Evolutionary conservation across 1,140 invertebrate species (phyloP), one percentile per base, ranked within the genome.

Genomic region (Camponotus vicinus): DNA sequence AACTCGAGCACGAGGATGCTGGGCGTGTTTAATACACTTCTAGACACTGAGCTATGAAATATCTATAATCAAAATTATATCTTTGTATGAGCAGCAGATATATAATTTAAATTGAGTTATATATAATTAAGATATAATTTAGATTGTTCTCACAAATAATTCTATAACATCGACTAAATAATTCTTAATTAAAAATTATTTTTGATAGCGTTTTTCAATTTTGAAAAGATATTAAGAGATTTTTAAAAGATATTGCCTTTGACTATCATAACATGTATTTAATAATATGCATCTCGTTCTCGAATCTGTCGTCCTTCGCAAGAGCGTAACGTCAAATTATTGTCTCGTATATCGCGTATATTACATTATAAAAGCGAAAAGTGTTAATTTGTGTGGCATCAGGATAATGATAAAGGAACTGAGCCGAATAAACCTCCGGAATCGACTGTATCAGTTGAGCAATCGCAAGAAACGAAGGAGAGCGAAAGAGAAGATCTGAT

Each of bases 401-500:
- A 94, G 92, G 93, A 93, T 78, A 92, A 93, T 77, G 92, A 94
- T 67, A 83, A 89, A 64, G 71, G 85, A 61, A 9, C 49, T 1
- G 90, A 89, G 83, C 61, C 37, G 40, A 87, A 89, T 79, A 91
- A 93, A 77, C 90, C 92, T 64, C 86, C 91, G 63, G 89, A 91
- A 86, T 89, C 90, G 61, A 86, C 90, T 11, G 87, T 89, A 67
- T 88, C 89, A 86, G 77, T 85, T 85, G 91, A 92, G 86, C 91
- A 88, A 90, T 88, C 80, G 34, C 57, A 69, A 11, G 90, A 90
- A 59, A 91, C 90, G n/a, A 93, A 92, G 90, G 70, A 90, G 73
- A 91, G 63, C 82, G 92, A 93, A 75, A 94, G 93, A 82, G 94
- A 94, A 90, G 93, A 94, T 91, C 77, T 94, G 11, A 90, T 94